phyloP scores from a whole-genome alignment of 2,113 vertebrate genomes.

The Hystrix brachyura region DNA sequence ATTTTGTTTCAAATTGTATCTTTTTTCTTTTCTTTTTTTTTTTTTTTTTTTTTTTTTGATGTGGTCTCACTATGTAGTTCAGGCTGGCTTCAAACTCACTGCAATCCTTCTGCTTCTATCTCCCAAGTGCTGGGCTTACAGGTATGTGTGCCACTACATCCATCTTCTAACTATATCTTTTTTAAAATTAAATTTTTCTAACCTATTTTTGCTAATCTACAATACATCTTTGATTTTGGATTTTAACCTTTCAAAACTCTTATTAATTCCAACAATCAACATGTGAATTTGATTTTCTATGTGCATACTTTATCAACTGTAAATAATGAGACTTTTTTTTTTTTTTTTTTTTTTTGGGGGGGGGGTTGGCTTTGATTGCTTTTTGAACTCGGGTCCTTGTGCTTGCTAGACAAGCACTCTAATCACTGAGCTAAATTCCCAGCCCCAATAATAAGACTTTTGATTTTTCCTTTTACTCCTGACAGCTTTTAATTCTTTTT shows the following conservation, averaged over 20 bases:
- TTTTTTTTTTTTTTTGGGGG: no score
- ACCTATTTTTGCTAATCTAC: not conserved
- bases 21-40: not conserved
- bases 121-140: not conserved
- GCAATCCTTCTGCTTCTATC: not conserved
- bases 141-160: no score
- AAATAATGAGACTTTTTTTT: not conserved
- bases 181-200: conserved; percentile 52
- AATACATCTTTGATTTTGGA: not conserved
- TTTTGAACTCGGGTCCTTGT: no score
- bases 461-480: not conserved
- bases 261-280: conserved; percentile 31
- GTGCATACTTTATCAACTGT: not conserved
- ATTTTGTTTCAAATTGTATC: not conserved
- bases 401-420: no score
- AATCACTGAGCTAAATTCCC: no score
- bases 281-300: conserved; percentile 31
- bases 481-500: not conserved
- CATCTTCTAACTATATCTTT: not conserved
- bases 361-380: no score
- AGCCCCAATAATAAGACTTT: not conserved
- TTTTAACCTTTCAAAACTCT: conserved; percentile 33
- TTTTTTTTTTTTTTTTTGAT: not conserved
- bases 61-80: not conserved
- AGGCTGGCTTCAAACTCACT: no score